Percentiles rank a stretch among this genome's conserved stretches.
Evolutionary conservation across 2,113 vertebrate genomes (phyloP).

Genomic region (Clarias batrachus): DNA sequence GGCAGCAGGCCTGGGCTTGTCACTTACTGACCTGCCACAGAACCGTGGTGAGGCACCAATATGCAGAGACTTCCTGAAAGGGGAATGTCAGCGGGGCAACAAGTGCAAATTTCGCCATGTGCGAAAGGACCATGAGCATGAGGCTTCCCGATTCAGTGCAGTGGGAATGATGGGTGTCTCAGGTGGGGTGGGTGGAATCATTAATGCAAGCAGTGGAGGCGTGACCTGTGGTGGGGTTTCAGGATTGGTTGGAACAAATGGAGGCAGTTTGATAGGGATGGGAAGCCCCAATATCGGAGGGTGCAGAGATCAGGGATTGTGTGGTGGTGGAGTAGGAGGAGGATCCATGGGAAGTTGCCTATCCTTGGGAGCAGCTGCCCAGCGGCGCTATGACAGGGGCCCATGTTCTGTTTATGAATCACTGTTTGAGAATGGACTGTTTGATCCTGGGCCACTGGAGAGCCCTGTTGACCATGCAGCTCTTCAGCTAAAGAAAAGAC

Average conservation of each 20-base stretch:
- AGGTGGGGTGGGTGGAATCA: conserved; percentile 65
- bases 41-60: conserved; percentile 93
- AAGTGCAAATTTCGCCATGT: conserved; percentile 96
- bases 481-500: conserved; percentile 86
- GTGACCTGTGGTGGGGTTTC: conserved; percentile 68
- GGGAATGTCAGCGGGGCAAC: conserved; percentile 90
- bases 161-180: conserved; percentile 65
- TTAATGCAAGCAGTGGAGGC: conserved; percentile 61
- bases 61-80: conserved; percentile 93
- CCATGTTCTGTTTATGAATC: conserved; percentile 73
- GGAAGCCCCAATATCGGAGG: conserved; percentile 70
- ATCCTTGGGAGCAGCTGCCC: conserved; percentile 63
- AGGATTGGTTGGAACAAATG: conserved; percentile 68
- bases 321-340: conserved; percentile 64
- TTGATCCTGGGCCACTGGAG: conserved; percentile 80
- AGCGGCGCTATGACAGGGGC: conserved; percentile 75
- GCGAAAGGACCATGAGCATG: conserved; percentile 87
- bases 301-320: conserved; percentile 70
- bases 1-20: conserved; percentile 86
- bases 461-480: conserved; percentile 82
- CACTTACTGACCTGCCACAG: conserved; percentile 87
- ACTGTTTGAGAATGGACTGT: conserved; percentile 77
- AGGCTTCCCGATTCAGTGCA: conserved; percentile 69
- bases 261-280: conserved; percentile 69
- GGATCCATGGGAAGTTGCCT: conserved; percentile 67